Conservation (phyloP, 1,140 invertebrate genomes). For the Trichonephila clavipes region DNA sequence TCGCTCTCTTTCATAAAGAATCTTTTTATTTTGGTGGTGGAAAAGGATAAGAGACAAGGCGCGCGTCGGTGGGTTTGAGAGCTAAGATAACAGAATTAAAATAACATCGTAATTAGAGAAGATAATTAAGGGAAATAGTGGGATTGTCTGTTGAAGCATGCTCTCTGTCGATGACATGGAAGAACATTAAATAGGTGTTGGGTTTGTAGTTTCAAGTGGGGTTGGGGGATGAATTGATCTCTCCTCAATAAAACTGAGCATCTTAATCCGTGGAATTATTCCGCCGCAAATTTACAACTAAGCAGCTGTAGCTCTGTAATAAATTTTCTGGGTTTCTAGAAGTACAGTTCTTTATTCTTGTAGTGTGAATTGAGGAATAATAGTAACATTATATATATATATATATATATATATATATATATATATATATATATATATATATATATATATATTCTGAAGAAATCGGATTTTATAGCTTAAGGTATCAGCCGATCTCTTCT, state of each 20-base stretch:
- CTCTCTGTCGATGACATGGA: constrained; percentile 20
- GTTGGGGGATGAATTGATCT: background rate
- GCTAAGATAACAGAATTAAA: constrained; percentile 59
- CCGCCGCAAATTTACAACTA: background rate
- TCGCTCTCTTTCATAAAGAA: background rate
- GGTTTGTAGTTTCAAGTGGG: background rate
- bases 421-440: too few species aligned
- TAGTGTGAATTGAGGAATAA: too few species aligned
- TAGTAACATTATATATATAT: too few species aligned
- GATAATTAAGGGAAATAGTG: constrained; percentile 32
- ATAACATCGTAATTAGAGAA: constrained; percentile 67
- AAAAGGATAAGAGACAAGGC: constrained; percentile 19
- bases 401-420: too few species aligned
- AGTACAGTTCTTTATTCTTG: too few species aligned
- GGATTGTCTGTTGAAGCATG: constrained; percentile 7
- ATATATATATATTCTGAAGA: too few species aligned
- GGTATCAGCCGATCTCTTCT: too few species aligned
- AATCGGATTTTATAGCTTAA: too few species aligned
- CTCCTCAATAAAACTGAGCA: background rate
- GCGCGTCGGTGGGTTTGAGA: constrained; percentile 23
- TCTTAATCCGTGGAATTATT: background rate
- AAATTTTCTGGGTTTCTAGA: too few species aligned
- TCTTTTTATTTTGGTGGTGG: constrained; percentile 40
- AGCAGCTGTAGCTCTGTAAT: background rate
- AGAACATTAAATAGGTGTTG: constrained; percentile 40